Percentiles rank a stretch among this genome's conserved stretches.
Evolutionary conservation across 2,888 invertebrate species (phyloP).

Genomic region (Erebia epiphron): DNA sequence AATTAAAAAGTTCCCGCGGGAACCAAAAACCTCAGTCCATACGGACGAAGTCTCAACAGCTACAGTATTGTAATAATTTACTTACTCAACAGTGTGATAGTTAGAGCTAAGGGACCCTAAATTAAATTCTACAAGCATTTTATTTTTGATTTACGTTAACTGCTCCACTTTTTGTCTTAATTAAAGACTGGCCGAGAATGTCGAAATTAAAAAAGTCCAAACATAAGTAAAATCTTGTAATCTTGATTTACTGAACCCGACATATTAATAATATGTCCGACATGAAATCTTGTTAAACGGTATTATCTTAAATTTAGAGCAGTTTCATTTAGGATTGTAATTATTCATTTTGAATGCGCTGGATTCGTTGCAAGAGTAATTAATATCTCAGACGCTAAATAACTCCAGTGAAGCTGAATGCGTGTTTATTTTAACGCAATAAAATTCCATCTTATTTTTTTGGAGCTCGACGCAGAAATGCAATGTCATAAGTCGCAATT

Average conservation of each 20-base stretch:
- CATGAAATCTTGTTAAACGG: constrained; percentile 5
- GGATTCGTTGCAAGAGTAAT: constrained; percentile 15
- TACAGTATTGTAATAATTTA: no score
- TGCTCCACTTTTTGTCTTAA: not conserved
- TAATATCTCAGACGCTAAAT: constrained; percentile 18
- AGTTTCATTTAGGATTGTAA: constrained; percentile 9
- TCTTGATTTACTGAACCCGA: not conserved
- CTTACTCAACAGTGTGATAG: no score
- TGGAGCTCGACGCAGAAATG: not conserved
- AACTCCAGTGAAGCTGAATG: not conserved
- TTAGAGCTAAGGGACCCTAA: no score
- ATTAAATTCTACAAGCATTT: no score
- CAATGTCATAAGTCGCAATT: constrained; percentile 5
- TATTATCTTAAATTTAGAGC: constrained; percentile 19
- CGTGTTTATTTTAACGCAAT: constrained; percentile 15
- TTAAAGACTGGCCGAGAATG: not conserved
- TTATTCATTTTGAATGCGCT: constrained; percentile 17
- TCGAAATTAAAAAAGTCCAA: not conserved
- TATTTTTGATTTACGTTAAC: no score
- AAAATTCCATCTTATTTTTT: constrained; percentile 14
- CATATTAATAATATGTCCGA: not conserved
- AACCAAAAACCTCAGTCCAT: no score
- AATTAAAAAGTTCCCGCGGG: no score
- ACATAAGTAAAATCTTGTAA: constrained; percentile 6
- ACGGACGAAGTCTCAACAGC: no score